Evolutionary conservation across 2,113 vertebrate genomes (phyloP), one percentile per base, ranked within the genome.

Genomic region (Prolemur simus): DNA sequence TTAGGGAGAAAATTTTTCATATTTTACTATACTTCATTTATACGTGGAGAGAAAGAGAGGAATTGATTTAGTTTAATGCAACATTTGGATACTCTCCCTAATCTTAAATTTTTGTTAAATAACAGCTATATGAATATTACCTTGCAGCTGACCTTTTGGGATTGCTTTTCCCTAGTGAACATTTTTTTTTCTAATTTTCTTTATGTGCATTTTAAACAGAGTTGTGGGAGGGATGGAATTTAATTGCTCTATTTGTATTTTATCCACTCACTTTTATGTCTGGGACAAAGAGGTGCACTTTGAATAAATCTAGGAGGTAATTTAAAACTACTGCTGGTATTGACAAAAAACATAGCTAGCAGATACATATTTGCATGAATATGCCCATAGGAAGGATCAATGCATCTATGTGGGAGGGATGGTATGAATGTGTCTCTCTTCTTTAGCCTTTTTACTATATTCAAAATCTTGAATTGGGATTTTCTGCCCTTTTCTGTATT

Each of bases 171-270:
- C 39, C 56, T 68, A 60, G 85, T 80, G 85, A 94, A 92, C 34
- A 85, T 87, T 87, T 91, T 42, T 42, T n/a, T 58, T 25, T 29
- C 23, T 66, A 63, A 64, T 91, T 94, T 80, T 96, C 34, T 94
- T 93, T 78, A 88, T 66, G 49, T 96, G 60, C 37, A 85, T 87
- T 97, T 97, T 91, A 69, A 80, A 87, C 13, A 45, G 73, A 81
- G 42, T 77, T 83, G 13, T 2, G 47, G 71, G 39, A 94, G 13
- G 32, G 58, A 89, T 92, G 58, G 27, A 82, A 93, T 91, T 85
- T 93, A 94, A 93, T 91, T 93, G 58, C 52, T 97, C 64, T 95
- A 52, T 89, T 95, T 97, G 66, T 86, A 93, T 95, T 95, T 97
- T 95, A 89, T 85, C 32, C n/a, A 94, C 10, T 97, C 6, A 66